Evolutionary conservation across 2,113 vertebrate genomes (phyloP).

Genomic region (Tringa solitaria): DNA sequence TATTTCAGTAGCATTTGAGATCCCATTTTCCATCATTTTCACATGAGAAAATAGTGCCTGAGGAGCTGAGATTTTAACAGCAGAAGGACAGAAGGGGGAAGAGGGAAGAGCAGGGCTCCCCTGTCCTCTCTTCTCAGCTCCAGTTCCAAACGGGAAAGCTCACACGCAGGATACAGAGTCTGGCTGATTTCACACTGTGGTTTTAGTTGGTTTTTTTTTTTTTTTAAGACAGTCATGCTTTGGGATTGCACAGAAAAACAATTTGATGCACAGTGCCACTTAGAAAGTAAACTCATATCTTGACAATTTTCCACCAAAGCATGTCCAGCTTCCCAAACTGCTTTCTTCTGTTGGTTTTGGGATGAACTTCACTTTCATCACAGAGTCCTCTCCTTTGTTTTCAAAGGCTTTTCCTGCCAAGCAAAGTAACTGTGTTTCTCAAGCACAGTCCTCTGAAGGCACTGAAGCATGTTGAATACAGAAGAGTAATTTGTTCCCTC

Average conservation of each 20-base stretch:
- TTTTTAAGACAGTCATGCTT: neutral
- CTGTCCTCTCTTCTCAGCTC: neutral
- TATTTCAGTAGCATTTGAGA: neutral
- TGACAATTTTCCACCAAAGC: slow-evolving; percentile 33
- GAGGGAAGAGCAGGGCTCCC: neutral
- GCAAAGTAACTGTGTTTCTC: slow-evolving; percentile 58
- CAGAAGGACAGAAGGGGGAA: neutral
- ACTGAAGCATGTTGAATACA: slow-evolving; percentile 66
- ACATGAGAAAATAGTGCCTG: neutral
- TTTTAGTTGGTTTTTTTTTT: neutral
- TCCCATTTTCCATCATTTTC: neutral
- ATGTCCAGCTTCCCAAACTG: slow-evolving; percentile 30
- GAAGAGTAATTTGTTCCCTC: slow-evolving; percentile 67
- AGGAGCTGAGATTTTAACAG: neutral
- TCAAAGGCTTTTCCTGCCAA: slow-evolving; percentile 41
- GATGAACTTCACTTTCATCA: slow-evolving; percentile 53
- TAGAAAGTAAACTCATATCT: slow-evolving; percentile 21
- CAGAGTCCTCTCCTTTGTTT: slow-evolving; percentile 52
- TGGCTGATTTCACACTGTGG: neutral
- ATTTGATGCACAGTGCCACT: neutral
- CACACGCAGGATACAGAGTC: neutral
- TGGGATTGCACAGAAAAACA: neutral
- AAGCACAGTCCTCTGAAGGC: slow-evolving; percentile 54
- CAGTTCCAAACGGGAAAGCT: neutral
- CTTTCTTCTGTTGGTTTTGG: slow-evolving; percentile 52